Conservation (phyloP, 1,140 invertebrate species). For the Procambarus clarkii region DNA sequence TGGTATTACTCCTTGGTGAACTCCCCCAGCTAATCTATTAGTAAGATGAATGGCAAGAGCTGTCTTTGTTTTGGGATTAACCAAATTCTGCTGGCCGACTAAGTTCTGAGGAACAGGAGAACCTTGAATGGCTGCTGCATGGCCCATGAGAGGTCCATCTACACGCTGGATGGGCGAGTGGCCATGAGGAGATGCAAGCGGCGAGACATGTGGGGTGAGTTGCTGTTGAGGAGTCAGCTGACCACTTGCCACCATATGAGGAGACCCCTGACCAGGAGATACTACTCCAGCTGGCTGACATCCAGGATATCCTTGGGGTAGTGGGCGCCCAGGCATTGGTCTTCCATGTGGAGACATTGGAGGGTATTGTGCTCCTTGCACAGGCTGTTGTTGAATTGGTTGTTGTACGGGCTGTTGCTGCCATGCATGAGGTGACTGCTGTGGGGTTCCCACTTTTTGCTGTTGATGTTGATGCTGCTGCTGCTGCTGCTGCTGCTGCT, state of each 20-base stretch:
- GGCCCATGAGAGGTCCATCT: constrained; percentile 56
- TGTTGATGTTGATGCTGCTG: constrained; percentile 71
- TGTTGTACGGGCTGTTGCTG: constrained; percentile 66
- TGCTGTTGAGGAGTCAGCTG: constrained; percentile 64
- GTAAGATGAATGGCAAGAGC: constrained; percentile 96
- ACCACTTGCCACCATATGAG: constrained; percentile 72
- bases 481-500: constrained; percentile 54
- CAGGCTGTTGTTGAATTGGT: constrained; percentile 58
- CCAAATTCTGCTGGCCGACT: constrained; percentile 77
- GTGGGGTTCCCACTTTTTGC: constrained; percentile 74
- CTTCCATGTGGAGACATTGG: constrained; percentile 74
- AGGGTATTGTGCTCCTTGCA: constrained; percentile 72
- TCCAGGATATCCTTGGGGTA: constrained; percentile 76
- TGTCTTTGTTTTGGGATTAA: constrained; percentile 95
- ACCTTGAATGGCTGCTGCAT: constrained; percentile 51
- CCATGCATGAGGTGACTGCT: constrained; percentile 75
- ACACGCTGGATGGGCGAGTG: constrained; percentile 64
- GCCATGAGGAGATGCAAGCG: constrained; percentile 66
- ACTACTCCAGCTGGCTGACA: constrained; percentile 76
- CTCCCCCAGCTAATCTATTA: constrained; percentile 83
- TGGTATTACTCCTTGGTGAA: constrained; percentile 74
- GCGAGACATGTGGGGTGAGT: constrained; percentile 61
- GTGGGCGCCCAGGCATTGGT: constrained; percentile 68
- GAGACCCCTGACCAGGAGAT: constrained; percentile 73
- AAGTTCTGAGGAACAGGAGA: constrained; percentile 61